Base-by-base conservation (phyloP, 1,140 invertebrate genomes). In the Drosophila lacteicornis region DNA sequence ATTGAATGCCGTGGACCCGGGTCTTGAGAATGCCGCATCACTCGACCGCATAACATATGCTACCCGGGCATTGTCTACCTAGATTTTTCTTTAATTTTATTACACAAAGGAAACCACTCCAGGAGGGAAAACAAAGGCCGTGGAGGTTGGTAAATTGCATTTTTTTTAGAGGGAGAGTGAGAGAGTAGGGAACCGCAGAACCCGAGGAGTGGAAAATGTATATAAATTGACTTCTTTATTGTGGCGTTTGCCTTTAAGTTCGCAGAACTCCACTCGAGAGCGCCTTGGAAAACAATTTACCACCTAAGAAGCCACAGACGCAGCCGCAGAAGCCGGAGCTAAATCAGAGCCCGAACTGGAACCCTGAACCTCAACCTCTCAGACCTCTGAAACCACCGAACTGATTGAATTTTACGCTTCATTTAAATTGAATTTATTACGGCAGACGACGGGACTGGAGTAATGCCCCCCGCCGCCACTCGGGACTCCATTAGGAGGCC, bases 361-460 rank as follows among this genome's bases (percentile, higher is more conserved):
- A 56, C 53, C 36, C 67, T 73, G 25, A 63, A 70, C 50, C 36
- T 46, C 38, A 40, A 60, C 51, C 58, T 62, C 45, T 22, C 50
- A 74, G 68, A 33, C 27, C 45, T 65, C 43, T 38, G 46, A 71
- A 82, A 63, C 83, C 84, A 63, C 76, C 53, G 65, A 88, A 78
- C 84, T 90, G 85, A 90, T 90, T 90, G 86, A 90, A 90, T 90
- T 90, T 90, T 85, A 84, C 85, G 85, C 85, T 90, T 90, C 81
- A 90, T 90, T 90, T 90, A 90, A 90, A 90, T 90, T 90, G 85
- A 90, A 90, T 90, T 90, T 90, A 85, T 90, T 85, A 82, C 57
- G 22, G 25, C 66, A 59, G 53, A 36, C 30, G 15, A 40, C 17
- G 42, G 17, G 3, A 22, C 53, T 56, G 19, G 36, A 56, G 53